Evolutionary conservation across 2,797 vertebrate genomes (phyloP).

Genomic region (Borostomias antarcticus): DNA sequence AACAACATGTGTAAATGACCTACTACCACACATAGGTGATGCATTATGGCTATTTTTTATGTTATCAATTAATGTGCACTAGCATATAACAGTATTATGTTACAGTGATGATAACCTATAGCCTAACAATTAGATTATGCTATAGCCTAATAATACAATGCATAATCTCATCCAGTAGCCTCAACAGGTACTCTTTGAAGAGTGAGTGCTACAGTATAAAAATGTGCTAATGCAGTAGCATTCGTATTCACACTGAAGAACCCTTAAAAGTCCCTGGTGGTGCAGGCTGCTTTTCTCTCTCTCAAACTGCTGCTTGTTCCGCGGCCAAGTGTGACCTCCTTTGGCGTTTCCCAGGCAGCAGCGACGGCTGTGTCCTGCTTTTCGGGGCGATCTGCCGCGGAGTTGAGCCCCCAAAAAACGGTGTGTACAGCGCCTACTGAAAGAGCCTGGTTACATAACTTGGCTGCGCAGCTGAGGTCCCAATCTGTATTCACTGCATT

Average conservation of each 20-base stretch:
- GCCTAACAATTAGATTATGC: too few relatives aligned
- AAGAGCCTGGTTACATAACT: slow-evolving; percentile 57
- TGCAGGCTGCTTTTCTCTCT: neutral
- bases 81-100: too few relatives aligned
- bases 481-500: slow-evolving; percentile 32
- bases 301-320: neutral
- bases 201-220: too few relatives aligned
- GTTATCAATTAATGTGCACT: too few relatives aligned
- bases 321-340: slow-evolving; percentile 60
- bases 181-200: too few relatives aligned
- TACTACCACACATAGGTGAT: too few relatives aligned
- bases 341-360: slow-evolving; percentile 41
- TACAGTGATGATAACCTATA: too few relatives aligned
- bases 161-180: too few relatives aligned
- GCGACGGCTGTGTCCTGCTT: slow-evolving; percentile 37
- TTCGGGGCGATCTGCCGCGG: slow-evolving; percentile 46
- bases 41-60: too few relatives aligned
- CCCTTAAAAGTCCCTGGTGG: neutral
- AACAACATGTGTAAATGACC: too few relatives aligned
- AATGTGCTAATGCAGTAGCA: neutral
- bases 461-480: slow-evolving; percentile 37
- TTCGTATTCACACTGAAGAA: neutral
- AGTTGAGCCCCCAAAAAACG: neutral
- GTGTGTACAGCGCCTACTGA: slow-evolving; percentile 40
- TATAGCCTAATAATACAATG: too few relatives aligned